Evolutionary conservation across 2,113 vertebrate genomes (phyloP), one percentile per base, ranked within the genome.

Genomic region (Marcusenius ussheri): DNA sequence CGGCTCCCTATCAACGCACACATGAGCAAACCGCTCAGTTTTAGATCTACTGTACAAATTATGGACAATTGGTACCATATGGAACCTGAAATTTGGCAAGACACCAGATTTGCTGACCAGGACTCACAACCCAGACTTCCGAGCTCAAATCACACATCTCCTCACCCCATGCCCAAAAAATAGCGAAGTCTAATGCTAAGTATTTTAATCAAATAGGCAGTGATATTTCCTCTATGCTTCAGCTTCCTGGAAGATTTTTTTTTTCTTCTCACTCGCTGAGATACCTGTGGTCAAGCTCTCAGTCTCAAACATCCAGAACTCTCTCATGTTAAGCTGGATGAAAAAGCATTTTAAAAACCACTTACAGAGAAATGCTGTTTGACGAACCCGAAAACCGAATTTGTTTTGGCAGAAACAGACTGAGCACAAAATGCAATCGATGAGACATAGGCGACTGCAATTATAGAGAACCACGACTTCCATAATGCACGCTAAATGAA

Each of bases 111-210:
- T 13, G 83, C 50, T 49, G 91, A 86, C 21, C 89, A 83, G 89
- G 85, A 87, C 87, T 86, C 87, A 62, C 88, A 91, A 89, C 89
- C 89, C 84, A 84, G 83, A 49, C 83, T 89, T 35, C 62, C 70
- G 70, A 13, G 10, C 62, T 13, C 62, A 70, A 70, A 31, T 70
- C 62, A 70, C 10, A 70, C n/a, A 70, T 70, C n/a, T 66, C 62
- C 46, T 92, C 91, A 91, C 53, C 80, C 88, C 85, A 89, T 91
- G 86, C 88, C 91, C 90, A 88, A 91, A 92, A 92, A 93, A 93
- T 51, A 91, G 91, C 35, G 85, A 91, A 91, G 92, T 90, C 89
- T 89, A 84, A 46, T 90, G 88, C 89, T 46, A 91, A 90, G 84
- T 42, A 89, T 90, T 91, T 91, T 91, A 93, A 92, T 90, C 90